A percentile compares a stretch with the other conserved stretches of the same genome.
These are phyloP conservation scores for Serripes groenlandicus DNA, from an alignment of 2,888 invertebrate genomes.

Conservation along the genomic window DNA sequence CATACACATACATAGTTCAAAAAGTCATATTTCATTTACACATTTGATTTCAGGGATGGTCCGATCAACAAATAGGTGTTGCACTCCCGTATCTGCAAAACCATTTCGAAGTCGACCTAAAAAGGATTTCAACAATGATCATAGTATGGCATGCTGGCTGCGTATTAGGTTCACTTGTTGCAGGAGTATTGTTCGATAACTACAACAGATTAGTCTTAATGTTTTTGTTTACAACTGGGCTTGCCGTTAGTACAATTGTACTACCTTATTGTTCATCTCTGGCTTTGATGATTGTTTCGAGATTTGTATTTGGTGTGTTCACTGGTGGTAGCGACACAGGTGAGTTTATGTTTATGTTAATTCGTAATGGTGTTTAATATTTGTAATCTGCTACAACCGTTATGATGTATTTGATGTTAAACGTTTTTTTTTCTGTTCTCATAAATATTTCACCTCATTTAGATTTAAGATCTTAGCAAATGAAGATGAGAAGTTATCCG, in stretches of 20 bases:
- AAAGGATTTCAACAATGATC: conserved; percentile 4
- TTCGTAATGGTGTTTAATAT: too few species aligned
- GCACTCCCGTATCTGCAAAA: conserved; percentile 25
- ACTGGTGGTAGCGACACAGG: conserved; percentile 28
- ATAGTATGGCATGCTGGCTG: conserved; percentile 21
- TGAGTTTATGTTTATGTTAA: not conserved
- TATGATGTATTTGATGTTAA: too few species aligned
- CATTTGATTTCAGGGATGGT: conserved; percentile 16
- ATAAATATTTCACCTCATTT: too few species aligned
- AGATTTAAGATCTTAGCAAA: too few species aligned
- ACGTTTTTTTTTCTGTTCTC: too few species aligned
- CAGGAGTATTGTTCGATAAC: conserved; percentile 20
- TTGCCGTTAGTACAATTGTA: conserved; percentile 1
- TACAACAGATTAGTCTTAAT: conserved; percentile 11
- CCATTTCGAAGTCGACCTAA: not conserved
- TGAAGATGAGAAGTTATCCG: too few species aligned
- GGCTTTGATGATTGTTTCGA: conserved; percentile 11
- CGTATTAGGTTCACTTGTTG: conserved; percentile 19
- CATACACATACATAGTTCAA: not conserved
- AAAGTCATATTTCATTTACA: not conserved
- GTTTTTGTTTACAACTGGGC: not conserved
- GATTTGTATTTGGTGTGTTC: conserved; percentile 19
- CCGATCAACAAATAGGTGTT: conserved; percentile 20
- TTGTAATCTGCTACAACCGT: too few species aligned
- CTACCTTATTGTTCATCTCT: conserved; percentile 18